Base-by-base conservation (phyloP, 2,113 vertebrate genomes). In the Pteruthius melanotis region DNA sequence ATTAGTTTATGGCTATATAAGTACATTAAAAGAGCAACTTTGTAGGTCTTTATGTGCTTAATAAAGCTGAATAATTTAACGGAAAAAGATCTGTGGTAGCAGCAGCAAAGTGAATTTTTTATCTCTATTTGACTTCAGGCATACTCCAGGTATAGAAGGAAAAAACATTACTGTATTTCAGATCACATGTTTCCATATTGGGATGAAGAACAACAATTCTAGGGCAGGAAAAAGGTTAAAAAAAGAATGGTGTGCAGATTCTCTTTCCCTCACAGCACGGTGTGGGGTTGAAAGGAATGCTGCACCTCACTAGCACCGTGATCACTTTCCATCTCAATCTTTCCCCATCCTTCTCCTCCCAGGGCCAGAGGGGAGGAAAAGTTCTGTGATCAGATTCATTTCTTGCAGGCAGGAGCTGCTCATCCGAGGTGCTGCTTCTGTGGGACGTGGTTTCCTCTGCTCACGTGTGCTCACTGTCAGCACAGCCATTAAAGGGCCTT, bases 1-100 rank as follows among this genome's bases (percentile, higher is more conserved):
- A 90, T 84, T 97, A 94, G 91, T 97, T 98, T 97, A 97, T 97
- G 95, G 92, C 93, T 90, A 42, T 89, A 47, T 90, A 97, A 97
- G 93, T 97, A 81, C 88, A 93, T 94, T 96, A 96, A 96, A 97
- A 97, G 94, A 54, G 84, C 27, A 59, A 79, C 87, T 97, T 93
- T 95, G 89, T 89, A 90, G 39, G 78, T 95, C 89, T 97, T 98
- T 97, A 97, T 96, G 93, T 93, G 93, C 96, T 97, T 92, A 94
- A 96, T 97, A 98, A 98, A 97, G 90, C 88, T 89, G 94, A 97
- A 92, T 92, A 97, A 97, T 96, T 97, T 95, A 71, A 89, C 33
- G 5, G 27, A 26, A 87, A 85, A 92, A 88, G 78, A 74, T 89
- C 75, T 93, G 97, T 47, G 54, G 26, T 87, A 90, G 69, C 91